Evolutionary conservation across 2,113 vertebrate species (phyloP), one percentile per base, ranked within the genome.

Genomic region (Indicator maculatus): DNA sequence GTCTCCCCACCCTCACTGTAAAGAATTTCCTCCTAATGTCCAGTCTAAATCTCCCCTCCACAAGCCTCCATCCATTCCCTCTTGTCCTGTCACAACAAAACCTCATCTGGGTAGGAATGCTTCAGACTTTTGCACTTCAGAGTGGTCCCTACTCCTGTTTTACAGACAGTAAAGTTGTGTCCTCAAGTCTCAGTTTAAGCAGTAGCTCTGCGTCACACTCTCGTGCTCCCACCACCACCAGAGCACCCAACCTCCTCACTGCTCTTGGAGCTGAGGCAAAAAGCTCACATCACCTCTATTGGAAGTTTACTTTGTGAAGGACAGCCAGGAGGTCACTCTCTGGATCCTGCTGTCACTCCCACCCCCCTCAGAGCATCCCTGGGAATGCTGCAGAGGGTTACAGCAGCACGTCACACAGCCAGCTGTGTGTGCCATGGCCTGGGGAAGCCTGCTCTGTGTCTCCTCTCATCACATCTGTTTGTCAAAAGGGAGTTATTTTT

Each of bases 261-360:
- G 53, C 41, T 0, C 0, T 21, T 3, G 76, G 6, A 92, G 65
- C 55, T 45, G 59, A 47, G 19, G 41, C 31, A 47, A 38, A 50
- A 70, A 39, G 20, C 39, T 21, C 45, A 38, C 23, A 15, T 1
- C 0, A 0, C 31, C 47, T 36, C 47, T 41, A 3, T 19, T 8
- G 16, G 8, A 67, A 72, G 70, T 47, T 33, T 15, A 23, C 36
- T 71, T 39, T 2, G 2, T 17, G 9, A 69, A 60, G 58, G 33
- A 75, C 38, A 75, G 20, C 4, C 2, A 12, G 47, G 69, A 92
- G 33, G 33, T 69, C 58, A 14, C 30, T 19, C 44, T n/a, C 59
- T 2, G 1, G 12, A 73, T 69, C 56, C 80, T 69, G 24, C 73
- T 63, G 63, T 33, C 52, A 9, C 27, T 45, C 8, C 16, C n/a